Percentiles rank a stretch among this genome's conserved stretches.
Conservation (phyloP, 2,113 vertebrate genomes). For the Grammomys surdaster region DNA sequence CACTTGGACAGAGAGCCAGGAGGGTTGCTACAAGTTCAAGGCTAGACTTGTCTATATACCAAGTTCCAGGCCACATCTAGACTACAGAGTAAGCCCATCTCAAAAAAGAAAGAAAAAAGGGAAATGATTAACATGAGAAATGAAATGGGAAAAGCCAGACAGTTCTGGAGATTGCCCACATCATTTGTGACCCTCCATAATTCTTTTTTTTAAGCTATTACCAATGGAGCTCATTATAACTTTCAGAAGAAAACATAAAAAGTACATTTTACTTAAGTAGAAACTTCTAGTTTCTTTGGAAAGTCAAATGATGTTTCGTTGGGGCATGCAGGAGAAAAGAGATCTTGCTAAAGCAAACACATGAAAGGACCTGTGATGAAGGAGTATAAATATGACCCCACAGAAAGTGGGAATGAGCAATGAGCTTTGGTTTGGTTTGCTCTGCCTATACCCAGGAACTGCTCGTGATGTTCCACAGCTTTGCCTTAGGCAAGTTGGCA, state of each 20-base stretch:
- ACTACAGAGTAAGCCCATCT: background rate
- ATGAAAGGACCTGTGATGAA: too few relatives aligned
- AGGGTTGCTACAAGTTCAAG: background rate
- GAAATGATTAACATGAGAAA: constrained; percentile 23
- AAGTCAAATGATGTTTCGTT: too few relatives aligned
- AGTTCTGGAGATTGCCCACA: background rate
- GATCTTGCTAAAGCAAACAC: too few relatives aligned
- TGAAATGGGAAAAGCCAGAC: background rate
- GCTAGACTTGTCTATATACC: background rate
- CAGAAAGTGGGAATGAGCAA: too few relatives aligned
- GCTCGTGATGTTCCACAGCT: too few relatives aligned
- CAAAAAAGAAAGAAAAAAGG: background rate
- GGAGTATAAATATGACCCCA: too few relatives aligned
- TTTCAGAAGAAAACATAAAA: background rate
- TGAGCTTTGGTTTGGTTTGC: too few relatives aligned
- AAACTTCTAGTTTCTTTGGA: too few relatives aligned
- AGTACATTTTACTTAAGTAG: background rate
- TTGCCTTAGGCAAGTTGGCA: too few relatives aligned
- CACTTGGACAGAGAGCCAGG: background rate
- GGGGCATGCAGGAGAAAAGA: too few relatives aligned
- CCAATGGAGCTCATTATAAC: background rate
- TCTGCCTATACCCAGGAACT: too few relatives aligned
- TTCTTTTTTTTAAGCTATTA: background rate
- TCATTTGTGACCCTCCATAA: background rate
- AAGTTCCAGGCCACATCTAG: background rate